A percentile compares a stretch with the other conserved stretches of the same genome.
phyloP scores from a whole-genome alignment of 2,797 vertebrate species.

The Todus mexicanus region DNA sequence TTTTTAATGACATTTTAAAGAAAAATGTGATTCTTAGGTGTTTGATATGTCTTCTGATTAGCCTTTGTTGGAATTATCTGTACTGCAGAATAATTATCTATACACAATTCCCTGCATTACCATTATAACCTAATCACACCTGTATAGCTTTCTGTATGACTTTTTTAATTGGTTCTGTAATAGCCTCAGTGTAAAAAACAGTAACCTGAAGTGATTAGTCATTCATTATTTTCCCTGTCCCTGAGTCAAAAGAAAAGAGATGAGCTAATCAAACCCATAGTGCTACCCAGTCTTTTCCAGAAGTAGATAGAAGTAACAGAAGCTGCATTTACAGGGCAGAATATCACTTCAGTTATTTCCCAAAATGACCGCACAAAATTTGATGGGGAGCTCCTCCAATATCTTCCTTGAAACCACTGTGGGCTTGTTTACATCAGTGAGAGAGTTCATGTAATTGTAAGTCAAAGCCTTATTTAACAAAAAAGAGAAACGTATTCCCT shows the following conservation, averaged over 20 bases:
- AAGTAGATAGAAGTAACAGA: neutral
- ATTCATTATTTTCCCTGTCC: slow-evolving; percentile 24
- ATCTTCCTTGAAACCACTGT: neutral
- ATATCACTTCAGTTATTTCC: neutral
- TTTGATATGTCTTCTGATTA: slow-evolving; percentile 27
- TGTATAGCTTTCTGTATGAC: neutral
- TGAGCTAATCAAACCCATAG: slow-evolving; percentile 9
- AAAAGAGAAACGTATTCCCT: neutral
- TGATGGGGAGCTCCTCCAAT: neutral
- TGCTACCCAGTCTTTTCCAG: neutral
- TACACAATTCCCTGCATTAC: slow-evolving; percentile 19
- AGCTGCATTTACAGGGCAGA: neutral
- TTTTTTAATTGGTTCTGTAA: slow-evolving; percentile 50
- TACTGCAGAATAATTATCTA: slow-evolving; percentile 29
- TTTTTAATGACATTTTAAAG: neutral
- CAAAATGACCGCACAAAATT: neutral
- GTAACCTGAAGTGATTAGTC: slow-evolving; percentile 47
- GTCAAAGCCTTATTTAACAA: neutral
- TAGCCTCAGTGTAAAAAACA: slow-evolving; percentile 20
- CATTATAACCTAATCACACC: slow-evolving; percentile 44
- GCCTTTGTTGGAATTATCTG: slow-evolving; percentile 25
- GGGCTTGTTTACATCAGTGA: neutral
- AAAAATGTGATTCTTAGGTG: neutral
- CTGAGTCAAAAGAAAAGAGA: slow-evolving; percentile 27
- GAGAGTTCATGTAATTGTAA: neutral